Evolutionary conservation across 2,113 vertebrate genomes (phyloP).

Genomic region (Solea senegalensis): DNA sequence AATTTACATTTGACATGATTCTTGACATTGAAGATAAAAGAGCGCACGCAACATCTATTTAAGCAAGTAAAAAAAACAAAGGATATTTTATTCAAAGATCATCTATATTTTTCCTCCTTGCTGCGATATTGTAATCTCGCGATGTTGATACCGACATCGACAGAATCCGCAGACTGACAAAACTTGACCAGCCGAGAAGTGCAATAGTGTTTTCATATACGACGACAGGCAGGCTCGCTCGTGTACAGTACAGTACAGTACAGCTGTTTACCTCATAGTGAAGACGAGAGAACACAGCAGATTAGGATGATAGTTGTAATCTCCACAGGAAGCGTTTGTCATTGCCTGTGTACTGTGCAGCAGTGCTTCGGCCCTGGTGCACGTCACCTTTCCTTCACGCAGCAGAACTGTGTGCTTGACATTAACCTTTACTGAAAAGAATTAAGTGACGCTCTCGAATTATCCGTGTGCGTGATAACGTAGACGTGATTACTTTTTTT

Average conservation of each 20-base stretch:
- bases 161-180: constrained; percentile 61
- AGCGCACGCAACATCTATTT: constrained; percentile 23
- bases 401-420: constrained; percentile 27
- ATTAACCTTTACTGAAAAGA: no score
- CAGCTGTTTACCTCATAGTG: constrained; percentile 74
- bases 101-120: constrained; percentile 44
- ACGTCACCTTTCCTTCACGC: constrained; percentile 34
- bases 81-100: constrained; percentile 9
- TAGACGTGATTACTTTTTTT: constrained; percentile 32
- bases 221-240: constrained; percentile 57
- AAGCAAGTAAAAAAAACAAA: constrained; percentile 6
- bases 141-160: constrained; percentile 23
- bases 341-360: constrained; percentile 77
- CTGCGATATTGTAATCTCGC: constrained; percentile 48
- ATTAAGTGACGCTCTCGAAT: no score
- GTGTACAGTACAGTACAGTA: no score
- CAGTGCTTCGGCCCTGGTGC: constrained; percentile 54
- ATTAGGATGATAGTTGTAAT: constrained; percentile 32
- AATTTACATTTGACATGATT: no score
- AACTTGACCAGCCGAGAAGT: constrained; percentile 75
- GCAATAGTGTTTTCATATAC: constrained; percentile 76
- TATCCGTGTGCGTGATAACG: constrained; percentile 1
- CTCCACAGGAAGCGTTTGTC: constrained; percentile 59
- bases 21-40: neutral
- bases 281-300: constrained; percentile 35